These are phyloP conservation scores for Pelodiscus sinensis DNA, from an alignment of 2,113 vertebrate genomes.

Conservation along the genomic window DNA sequence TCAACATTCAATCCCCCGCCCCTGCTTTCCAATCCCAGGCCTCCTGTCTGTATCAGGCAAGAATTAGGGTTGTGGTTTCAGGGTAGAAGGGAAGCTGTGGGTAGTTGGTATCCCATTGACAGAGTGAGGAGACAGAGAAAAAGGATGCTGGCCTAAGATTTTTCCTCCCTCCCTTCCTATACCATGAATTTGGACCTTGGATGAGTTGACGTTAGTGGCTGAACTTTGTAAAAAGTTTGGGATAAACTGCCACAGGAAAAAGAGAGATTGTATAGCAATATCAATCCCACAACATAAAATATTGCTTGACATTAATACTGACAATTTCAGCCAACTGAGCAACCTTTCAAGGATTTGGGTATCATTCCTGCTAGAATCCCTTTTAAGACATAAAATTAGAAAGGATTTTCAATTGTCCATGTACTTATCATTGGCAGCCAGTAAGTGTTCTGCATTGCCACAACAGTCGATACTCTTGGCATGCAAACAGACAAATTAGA, in stretches of 20 bases:
- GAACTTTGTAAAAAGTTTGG: too few relatives aligned
- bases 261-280: neutral
- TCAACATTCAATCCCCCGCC: too few relatives aligned
- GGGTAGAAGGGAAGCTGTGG: neutral
- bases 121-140: neutral
- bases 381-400: neutral
- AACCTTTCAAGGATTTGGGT: neutral
- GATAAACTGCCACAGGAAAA: neutral
- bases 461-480: neutral
- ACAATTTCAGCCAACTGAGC: neutral
- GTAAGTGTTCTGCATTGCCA: neutral
- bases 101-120: too few relatives aligned
- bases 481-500: neutral
- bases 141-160: neutral
- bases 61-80: too few relatives aligned
- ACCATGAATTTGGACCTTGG: neutral
- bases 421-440: neutral
- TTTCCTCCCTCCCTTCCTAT: too few relatives aligned
- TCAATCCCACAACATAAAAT: neutral
- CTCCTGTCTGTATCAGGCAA: too few relatives aligned
- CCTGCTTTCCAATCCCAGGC: too few relatives aligned
- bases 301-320: neutral
- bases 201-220: neutral
- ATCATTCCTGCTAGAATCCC: neutral
- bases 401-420: neutral